A percentile compares a stretch with the other conserved stretches of the same genome.
Evolutionary conservation across 2,113 vertebrate genomes (phyloP).

Genomic region (Hemibates koningsi): DNA sequence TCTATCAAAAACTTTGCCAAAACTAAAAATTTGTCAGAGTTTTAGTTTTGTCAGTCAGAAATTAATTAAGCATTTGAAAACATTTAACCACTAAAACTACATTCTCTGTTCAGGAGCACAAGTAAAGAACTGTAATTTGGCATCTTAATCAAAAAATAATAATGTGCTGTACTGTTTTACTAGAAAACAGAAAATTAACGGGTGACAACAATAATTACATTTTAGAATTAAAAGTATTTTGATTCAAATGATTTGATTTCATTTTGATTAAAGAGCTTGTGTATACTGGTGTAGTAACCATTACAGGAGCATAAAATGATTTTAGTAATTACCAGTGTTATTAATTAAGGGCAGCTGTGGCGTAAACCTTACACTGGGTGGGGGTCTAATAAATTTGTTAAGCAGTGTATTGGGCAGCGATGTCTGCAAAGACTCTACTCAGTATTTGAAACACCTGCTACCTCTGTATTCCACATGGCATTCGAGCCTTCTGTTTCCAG

Average conservation of each 20-base stretch:
- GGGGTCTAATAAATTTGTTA: background rate
- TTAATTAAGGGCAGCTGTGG: background rate
- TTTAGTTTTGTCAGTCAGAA: background rate
- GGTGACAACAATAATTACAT: background rate
- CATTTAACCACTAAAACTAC: background rate
- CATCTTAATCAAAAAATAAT: background rate
- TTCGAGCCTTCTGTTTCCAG: background rate
- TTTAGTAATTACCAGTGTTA: background rate
- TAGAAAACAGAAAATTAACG: background rate
- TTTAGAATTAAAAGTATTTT: background rate
- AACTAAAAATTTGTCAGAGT: background rate
- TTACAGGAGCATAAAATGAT: background rate
- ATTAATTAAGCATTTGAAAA: background rate
- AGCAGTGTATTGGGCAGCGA: background rate
- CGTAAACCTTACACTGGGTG: fast-evolving
- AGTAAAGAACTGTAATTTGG: background rate
- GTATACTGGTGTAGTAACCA: background rate
- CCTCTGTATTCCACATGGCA: background rate
- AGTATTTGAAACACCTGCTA: background rate
- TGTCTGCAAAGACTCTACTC: background rate
- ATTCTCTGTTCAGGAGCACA: background rate
- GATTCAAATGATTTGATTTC: background rate
- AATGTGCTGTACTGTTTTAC: background rate
- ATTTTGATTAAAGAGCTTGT: background rate
- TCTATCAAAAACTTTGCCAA: background rate